Evolutionary conservation across 1,140 invertebrate species (phyloP), one percentile per base, ranked within the genome.

Genomic region (Goniozus legneri): DNA sequence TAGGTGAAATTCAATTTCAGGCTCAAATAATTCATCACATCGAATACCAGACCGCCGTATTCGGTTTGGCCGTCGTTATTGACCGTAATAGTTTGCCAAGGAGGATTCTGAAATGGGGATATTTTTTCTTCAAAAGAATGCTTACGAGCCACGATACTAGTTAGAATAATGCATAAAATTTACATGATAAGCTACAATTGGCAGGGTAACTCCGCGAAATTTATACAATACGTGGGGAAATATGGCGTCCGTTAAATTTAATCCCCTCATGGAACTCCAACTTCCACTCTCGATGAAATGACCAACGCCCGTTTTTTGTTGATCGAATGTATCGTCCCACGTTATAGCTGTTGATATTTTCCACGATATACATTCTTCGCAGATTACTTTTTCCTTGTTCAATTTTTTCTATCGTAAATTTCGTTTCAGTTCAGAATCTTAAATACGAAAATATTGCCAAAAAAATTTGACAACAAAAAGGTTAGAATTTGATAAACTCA

Each of bases 1-100:
- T 80, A 86, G 64, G 89, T 88, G 55, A 95, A 95, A 69, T 95
- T 95, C 43, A 94, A 75, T 52, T 82, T 85, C 7, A 77, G 77
- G 0, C 85, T 79, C n/a, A 95, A 66, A 56, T 91, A 82, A 51
- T 85, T 80, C 0, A 95, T 52, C 22, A 94, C 84, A 65, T 94
- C 87, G 66, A 92, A 90, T 13, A 89, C 78, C 18, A 92, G 72
- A 16, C 90, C 90, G 3, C 73, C 72, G 54, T 83, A 84, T 42
- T 80, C 74, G 0, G 75, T 64, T 1, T 82, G 58, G 0, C 83
- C 84, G 2, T 75, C 73, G 13, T 77, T 71, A 45, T 84, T 82
- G 3, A 64, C 60, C 31, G 75, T 74, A 1, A 90, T 65, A 8
- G 87, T 84, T 62, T 90, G 87, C 89, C 89, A 93, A 0, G 90